Percentiles rank a stretch among this genome's conserved stretches.
phyloP scores from a whole-genome alignment of 2,888 invertebrate genomes.

The Sepiola atlantica region DNA sequence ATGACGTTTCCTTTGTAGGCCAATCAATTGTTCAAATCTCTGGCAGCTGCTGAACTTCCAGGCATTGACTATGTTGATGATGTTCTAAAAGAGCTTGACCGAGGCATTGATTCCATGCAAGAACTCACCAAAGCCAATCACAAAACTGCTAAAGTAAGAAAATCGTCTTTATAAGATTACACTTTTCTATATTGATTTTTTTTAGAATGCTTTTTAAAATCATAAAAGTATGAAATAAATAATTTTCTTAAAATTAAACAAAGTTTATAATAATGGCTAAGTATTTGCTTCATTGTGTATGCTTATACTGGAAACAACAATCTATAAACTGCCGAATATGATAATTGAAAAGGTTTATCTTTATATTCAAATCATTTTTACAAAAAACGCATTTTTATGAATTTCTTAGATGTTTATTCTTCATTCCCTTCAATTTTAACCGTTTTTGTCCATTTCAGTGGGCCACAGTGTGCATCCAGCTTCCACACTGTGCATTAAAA shows the following conservation, averaged over 20 bases:
- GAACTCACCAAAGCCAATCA: constrained; percentile 87
- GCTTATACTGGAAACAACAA: neutral
- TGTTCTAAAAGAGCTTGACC: constrained; percentile 85
- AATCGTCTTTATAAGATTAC: neutral
- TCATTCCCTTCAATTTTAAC: neutral
- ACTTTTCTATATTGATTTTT: neutral
- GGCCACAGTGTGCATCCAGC: constrained; percentile 89
- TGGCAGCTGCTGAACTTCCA: constrained; percentile 83
- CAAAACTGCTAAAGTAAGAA: constrained; percentile 88
- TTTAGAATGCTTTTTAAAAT: neutral
- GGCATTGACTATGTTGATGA: constrained; percentile 86
- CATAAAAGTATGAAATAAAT: neutral
- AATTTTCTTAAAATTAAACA: neutral
- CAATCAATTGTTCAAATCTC: constrained; percentile 86
- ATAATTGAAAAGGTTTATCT: neutral
- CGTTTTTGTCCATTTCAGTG: constrained; percentile 80
- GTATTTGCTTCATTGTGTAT: neutral
- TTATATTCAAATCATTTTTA: neutral
- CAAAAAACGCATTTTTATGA: neutral
- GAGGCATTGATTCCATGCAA: constrained; percentile 83
- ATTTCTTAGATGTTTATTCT: neutral
- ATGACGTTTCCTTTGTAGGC: constrained; percentile 78
- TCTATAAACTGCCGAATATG: neutral
- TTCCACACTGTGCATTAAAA: constrained; percentile 86
- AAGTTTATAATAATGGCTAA: neutral